Conservation (phyloP, 2,113 vertebrate species). For the Halichoerus grypus region DNA sequence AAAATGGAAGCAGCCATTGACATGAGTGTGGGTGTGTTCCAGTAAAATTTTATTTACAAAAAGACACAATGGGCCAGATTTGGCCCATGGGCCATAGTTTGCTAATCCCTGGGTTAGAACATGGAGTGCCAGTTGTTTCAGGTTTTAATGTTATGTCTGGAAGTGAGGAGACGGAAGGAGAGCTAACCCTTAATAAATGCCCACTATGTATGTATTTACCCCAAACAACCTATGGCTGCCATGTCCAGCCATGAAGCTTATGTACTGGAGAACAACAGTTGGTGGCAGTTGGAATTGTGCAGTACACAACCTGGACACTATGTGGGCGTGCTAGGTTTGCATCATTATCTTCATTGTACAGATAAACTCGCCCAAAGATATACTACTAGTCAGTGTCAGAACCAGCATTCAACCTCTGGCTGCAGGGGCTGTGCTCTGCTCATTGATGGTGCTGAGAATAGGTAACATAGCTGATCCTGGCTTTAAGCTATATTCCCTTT, state of each 20-base stretch:
- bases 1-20: not conserved
- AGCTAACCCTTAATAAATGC: not conserved
- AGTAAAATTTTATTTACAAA: slow-evolving; percentile 13
- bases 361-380: not conserved
- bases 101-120: not conserved
- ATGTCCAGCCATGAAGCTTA: not conserved
- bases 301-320: not conserved
- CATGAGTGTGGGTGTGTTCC: not conserved
- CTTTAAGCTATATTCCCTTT: not conserved
- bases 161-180: not conserved
- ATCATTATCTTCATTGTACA: not conserved
- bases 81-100: not conserved
- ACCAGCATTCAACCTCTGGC: not conserved
- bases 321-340: not conserved
- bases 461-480: too few species aligned
- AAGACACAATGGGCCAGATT: not conserved
- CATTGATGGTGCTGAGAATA: not conserved
- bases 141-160: not conserved
- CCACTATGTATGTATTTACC: not conserved
- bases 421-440: not conserved
- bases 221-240: not conserved
- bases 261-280: not conserved
- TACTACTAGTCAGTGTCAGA: not conserved
- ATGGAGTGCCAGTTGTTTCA: not conserved
- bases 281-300: not conserved